phyloP scores from a whole-genome alignment of 2,113 vertebrate genomes.

The Paratilapia polleni region DNA sequence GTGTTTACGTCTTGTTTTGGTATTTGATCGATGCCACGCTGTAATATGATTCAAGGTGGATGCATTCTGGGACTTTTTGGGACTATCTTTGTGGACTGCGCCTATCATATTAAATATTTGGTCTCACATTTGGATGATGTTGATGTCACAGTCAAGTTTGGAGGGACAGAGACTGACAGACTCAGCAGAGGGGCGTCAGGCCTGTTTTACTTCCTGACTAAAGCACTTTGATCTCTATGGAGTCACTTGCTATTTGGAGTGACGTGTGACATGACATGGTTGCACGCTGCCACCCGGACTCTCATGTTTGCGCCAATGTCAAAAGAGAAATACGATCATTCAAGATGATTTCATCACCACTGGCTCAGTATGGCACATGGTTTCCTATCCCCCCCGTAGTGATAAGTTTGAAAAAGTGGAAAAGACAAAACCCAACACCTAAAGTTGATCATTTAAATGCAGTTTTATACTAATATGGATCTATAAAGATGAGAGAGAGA shows the following conservation, averaged over 20 bases:
- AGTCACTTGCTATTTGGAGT: conserved; percentile 48
- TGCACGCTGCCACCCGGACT: conserved; percentile 20
- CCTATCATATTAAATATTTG: conserved; percentile 20
- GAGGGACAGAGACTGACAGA: background rate
- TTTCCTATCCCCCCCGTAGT: background rate
- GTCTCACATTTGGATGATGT: background rate
- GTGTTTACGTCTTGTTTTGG: conserved; percentile 58
- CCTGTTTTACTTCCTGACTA: background rate
- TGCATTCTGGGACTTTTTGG: conserved; percentile 19
- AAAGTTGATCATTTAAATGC: background rate
- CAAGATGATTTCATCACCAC: conserved; percentile 39
- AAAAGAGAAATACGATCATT: conserved; percentile 50
- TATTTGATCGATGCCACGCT: background rate
- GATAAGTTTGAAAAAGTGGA: no score
- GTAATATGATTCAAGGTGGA: conserved; percentile 38
- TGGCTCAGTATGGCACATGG: background rate
- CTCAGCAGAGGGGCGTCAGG: background rate
- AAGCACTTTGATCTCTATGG: conserved; percentile 5
- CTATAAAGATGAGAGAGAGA: conserved; percentile 39
- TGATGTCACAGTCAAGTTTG: background rate
- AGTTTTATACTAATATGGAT: background rate
- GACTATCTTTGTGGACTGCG: conserved; percentile 20
- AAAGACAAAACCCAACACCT: background rate
- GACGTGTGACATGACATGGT: conserved; percentile 36
- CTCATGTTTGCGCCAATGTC: conserved; percentile 48